Evolutionary conservation across 2,797 vertebrate genomes (phyloP), one percentile per base, ranked within the genome.

Genomic region (Staurois parvus): DNA sequence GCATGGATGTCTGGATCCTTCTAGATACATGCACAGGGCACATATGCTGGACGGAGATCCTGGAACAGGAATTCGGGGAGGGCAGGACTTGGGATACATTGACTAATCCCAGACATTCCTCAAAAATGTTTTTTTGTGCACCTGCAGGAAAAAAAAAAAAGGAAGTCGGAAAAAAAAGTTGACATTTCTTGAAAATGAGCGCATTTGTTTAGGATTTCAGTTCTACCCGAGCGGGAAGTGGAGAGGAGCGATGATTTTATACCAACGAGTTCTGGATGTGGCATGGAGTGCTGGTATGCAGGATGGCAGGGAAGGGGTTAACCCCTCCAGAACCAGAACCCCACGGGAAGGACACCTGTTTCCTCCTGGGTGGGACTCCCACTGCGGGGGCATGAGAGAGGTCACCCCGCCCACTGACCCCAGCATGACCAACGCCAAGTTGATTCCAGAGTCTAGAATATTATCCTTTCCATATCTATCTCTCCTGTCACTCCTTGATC

Each of bases 281-380:
- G 88, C 79, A 84, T 78, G 86, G 83, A 76, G 88, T 87, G 40
- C 26, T 83, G 74, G 80, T 83, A 78, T 83, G 85, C 64, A n/a
- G 75, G 75, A 56, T 83, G 85, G 76, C 74, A 79, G 29, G 42
- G 67, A 52, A 77, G 28, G 80, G 80, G 85, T 87, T 87, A 87
- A 87, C 80, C 75, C 80, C 15, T 78, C 68, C 64, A 52, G 24
- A 34, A 67, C 84, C 73, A 72, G 75, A 72, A 56, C 67, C 66
- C 37, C 5, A 80, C 87, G 88, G 86, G 86, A 91, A 87, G 93
- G 90, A 93, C 94, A 96, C 95, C 95, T 96, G 95, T 89, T 90
- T 89, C 86, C 89, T 77, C 69, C 72, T 79, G 85, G 75, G 30
- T 68, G 56, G 77, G 79, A 78, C 75, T 3, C 79, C 83, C 45